Evolutionary conservation across 2,888 invertebrate species (phyloP).

Genomic region (Eupithecia inturbata): DNA sequence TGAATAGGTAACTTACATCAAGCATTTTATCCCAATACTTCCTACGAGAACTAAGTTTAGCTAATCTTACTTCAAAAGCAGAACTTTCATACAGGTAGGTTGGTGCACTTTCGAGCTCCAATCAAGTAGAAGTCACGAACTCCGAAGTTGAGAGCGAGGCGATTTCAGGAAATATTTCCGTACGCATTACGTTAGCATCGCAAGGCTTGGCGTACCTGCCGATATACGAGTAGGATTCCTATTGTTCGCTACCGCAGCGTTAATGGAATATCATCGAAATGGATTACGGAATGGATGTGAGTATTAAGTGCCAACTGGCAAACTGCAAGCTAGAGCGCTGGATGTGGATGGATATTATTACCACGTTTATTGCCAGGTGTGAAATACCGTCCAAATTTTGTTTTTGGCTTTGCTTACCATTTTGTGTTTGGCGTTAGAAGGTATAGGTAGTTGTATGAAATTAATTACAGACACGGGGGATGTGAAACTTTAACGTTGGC

Average conservation of each 20-base stretch:
- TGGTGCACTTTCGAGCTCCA: neutral
- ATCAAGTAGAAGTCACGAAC: conserved; percentile 9
- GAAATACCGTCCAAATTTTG: neutral
- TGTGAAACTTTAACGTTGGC: neutral
- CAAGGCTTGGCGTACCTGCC: neutral
- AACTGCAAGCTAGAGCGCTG: neutral
- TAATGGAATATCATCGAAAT: neutral
- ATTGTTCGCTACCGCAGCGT: neutral
- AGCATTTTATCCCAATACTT: neutral
- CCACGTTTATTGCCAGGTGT: neutral
- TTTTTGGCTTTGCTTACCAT: neutral
- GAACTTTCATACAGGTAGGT: neutral
- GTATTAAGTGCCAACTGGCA: neutral
- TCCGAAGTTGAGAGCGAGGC: neutral
- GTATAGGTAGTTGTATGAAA: neutral
- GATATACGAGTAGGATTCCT: neutral
- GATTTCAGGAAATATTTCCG: neutral
- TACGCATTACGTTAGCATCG: neutral
- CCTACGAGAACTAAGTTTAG: neutral
- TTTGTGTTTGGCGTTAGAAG: neutral
- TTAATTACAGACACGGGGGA: neutral
- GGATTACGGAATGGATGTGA: neutral
- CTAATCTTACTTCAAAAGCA: neutral
- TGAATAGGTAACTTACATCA: too few species aligned
- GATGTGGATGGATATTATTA: neutral